phyloP scores from a whole-genome alignment of 2,113 vertebrate genomes.

The Carlito syrichta region DNA sequence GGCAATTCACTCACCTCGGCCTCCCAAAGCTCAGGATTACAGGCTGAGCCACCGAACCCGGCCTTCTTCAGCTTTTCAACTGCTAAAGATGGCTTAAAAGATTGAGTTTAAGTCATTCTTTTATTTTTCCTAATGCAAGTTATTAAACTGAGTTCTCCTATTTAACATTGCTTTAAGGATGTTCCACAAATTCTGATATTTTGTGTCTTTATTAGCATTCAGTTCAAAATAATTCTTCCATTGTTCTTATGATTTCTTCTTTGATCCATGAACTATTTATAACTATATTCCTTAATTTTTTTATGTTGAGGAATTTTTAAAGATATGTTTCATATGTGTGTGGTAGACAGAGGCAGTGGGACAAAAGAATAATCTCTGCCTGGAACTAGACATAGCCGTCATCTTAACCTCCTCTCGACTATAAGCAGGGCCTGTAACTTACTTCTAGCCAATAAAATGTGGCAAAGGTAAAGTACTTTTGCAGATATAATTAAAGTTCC shows the following conservation, averaged over 20 bases:
- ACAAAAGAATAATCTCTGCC: no score
- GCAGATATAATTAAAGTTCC: neutral
- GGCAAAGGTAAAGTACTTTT: neutral
- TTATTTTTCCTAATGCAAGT: no score
- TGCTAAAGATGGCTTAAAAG: neutral
- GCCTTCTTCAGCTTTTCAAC: neutral
- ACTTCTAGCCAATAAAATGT: neutral
- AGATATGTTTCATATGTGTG: no score
- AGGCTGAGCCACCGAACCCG: no score
- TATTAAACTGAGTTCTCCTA: neutral
- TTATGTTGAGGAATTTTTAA: neutral
- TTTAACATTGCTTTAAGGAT: neutral
- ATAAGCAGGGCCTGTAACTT: neutral
- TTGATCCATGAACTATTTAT: neutral
- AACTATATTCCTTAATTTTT: neutral
- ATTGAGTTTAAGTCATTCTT: neutral
- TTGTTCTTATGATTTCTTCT: neutral
- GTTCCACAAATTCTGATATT: neutral
- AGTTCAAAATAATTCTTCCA: neutral
- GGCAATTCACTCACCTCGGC: no score
- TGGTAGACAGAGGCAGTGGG: neutral
- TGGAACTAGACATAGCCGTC: rapidly evolving
- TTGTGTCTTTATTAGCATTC: neutral
- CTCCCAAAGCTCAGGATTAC: no score
- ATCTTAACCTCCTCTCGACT: rapidly evolving